Percentiles rank a stretch among this genome's conserved stretches.
Conservation (phyloP, 2,888 invertebrate species). For the Agriopis aurantiaria region DNA sequence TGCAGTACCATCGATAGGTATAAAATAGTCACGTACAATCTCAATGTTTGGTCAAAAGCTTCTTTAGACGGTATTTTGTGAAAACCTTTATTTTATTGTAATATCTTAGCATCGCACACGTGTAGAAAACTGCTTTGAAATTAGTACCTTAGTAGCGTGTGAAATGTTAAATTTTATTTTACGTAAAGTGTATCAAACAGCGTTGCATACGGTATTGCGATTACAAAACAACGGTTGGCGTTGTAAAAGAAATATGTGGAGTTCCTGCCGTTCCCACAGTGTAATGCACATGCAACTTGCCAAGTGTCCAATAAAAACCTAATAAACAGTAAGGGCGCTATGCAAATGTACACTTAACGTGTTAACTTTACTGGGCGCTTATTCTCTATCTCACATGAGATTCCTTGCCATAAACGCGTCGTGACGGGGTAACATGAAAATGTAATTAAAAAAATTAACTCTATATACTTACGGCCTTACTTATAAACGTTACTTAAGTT, state of each 20-base stretch:
- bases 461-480: no score
- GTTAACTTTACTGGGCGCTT: not conserved
- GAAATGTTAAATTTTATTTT: constrained; percentile 52
- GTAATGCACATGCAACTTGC: constrained; percentile 58
- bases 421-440: no score
- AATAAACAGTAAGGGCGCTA: constrained; percentile 19
- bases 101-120: not conserved
- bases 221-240: constrained; percentile 60
- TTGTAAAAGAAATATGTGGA: constrained; percentile 57
- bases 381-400: no score
- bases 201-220: constrained; percentile 56
- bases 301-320: constrained; percentile 70
- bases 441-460: no score
- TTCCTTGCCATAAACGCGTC: no score
- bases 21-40: no score
- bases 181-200: constrained; percentile 52
- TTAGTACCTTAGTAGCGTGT: constrained; percentile 52
- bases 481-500: no score
- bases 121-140: constrained; percentile 33
- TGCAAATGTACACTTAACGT: constrained; percentile 8
- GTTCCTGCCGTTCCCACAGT: constrained; percentile 78
- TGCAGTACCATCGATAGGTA: no score
- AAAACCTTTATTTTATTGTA: not conserved
- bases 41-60: no score
- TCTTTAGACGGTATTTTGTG: no score